A percentile compares a stretch with the other conserved stretches of the same genome.
These are phyloP conservation scores for Pogona vitticeps DNA, from an alignment of 2,113 vertebrate species.

Conservation along the genomic window DNA sequence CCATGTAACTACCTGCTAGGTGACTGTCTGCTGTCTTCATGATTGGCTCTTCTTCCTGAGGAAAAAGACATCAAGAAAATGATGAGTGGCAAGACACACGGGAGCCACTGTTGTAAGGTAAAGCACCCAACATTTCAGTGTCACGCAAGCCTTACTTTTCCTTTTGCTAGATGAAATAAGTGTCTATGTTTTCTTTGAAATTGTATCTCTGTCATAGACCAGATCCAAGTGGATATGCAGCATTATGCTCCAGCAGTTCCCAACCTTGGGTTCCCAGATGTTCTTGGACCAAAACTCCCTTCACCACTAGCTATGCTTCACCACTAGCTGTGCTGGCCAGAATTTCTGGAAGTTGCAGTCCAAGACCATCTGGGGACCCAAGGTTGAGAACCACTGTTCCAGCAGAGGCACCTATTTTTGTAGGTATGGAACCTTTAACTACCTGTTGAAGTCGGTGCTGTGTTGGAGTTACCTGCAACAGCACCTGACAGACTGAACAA, in stretches of 20 bases:
- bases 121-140: not conserved
- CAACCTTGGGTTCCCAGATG: too few species aligned
- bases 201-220: not conserved
- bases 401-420: not conserved
- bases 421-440: not conserved
- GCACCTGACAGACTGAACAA: not conserved
- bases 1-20: conserved; percentile 19
- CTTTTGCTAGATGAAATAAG: not conserved
- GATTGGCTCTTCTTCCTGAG: conserved; percentile 22
- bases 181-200: not conserved
- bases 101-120: not conserved
- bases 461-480: not conserved
- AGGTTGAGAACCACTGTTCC: too few species aligned
- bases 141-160: not conserved
- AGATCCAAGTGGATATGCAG: not conserved
- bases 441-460: too few species aligned
- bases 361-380: too few species aligned
- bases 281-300: too few species aligned
- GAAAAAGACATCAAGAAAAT: not conserved
- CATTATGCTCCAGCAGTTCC: not conserved
- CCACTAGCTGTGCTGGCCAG: too few species aligned
- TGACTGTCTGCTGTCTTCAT: rapidly evolving
- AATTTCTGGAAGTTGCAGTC: too few species aligned
- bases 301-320: too few species aligned
- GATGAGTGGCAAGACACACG: not conserved